Base-by-base conservation (phyloP, 2,797 vertebrate genomes). In the Sphenodon punctatus region DNA sequence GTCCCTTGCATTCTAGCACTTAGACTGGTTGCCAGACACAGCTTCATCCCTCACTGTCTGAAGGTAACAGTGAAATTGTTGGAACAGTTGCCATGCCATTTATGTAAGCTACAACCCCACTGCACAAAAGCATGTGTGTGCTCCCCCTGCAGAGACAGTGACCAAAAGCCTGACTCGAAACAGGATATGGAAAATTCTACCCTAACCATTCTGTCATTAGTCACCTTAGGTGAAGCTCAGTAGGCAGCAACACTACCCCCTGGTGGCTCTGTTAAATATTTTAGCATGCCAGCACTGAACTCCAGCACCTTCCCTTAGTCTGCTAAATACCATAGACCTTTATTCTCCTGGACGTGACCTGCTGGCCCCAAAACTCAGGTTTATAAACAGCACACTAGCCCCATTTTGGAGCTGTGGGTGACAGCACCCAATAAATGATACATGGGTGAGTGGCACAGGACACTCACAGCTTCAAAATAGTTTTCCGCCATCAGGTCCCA, bases 11-110 rank as follows among this genome's bases (percentile, higher is more conserved):
- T 5, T 12, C 23, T 2, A 17, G 30, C 25, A 7, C 7, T 53
- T 23, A 12, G 34, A 6, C 2, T 1, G 4, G 10, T 3, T 39
- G 22, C 0, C 58, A 20, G 32, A 48, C 48, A 3, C 58, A 9
- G 11, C 58, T 25, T 8, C 53, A 32, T 2, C 60, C 13, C 15
- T 4, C 7, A 42, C n/a, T 2, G n/a, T 5, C 67, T 0, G n/a
- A n/a, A n/a, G n/a, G 10, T 34, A 20, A 38, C 25, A 8, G 49
- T 17, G 30, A 41, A n/a, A 5, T 1, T 23, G 5, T 1, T 49
- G 3, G 43, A 4, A 2, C 14, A 34, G 17, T 1, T 0, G 5
- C 5, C 3, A 6, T 27, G 2, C 1, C 1, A 3, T n/a, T n/a
- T n/a, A n/a, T n/a, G n/a, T n/a, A n/a, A n/a, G n/a, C 1, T 8